Percentiles rank a stretch among this genome's conserved stretches.
These are phyloP conservation scores for Siderastrea radians DNA, from an alignment of 92 coral and sea anemone species.

Conservation along the genomic window DNA sequence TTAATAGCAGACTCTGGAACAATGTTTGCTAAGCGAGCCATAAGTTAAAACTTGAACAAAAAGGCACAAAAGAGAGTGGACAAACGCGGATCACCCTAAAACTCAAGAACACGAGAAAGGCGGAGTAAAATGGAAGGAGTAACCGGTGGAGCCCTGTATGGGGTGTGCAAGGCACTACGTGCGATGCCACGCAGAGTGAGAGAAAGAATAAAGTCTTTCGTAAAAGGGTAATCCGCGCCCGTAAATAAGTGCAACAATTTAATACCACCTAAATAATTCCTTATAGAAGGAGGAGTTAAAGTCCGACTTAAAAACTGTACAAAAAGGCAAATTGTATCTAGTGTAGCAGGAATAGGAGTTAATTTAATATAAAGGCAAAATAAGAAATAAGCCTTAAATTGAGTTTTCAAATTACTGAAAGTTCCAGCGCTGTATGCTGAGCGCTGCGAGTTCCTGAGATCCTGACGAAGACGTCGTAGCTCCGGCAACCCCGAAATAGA, in stretches of 20 bases:
- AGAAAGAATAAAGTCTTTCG: too few species aligned
- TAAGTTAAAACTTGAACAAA: too few species aligned
- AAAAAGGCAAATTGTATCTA: not conserved
- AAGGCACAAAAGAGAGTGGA: too few species aligned
- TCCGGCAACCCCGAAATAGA: not conserved
- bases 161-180: not conserved
- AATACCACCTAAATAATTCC: not conserved
- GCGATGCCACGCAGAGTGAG: not conserved
- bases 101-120: not conserved
- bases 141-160: not conserved
- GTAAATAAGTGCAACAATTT: not conserved
- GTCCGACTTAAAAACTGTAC: not conserved
- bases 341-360: not conserved
- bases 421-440: slow-evolving; percentile 6
- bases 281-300: not conserved
- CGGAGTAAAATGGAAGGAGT: not conserved
- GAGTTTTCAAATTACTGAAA: too few species aligned
- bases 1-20: too few species aligned
- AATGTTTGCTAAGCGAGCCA: too few species aligned
- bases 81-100: too few species aligned
- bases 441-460: slow-evolving; percentile 10
- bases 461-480: too few species aligned
- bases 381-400: not conserved
- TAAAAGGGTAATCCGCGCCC: not conserved
- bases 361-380: slow-evolving; percentile 22